Evolutionary conservation across 2,797 vertebrate species (phyloP).

Genomic region (Acanthurus lineatus): DNA sequence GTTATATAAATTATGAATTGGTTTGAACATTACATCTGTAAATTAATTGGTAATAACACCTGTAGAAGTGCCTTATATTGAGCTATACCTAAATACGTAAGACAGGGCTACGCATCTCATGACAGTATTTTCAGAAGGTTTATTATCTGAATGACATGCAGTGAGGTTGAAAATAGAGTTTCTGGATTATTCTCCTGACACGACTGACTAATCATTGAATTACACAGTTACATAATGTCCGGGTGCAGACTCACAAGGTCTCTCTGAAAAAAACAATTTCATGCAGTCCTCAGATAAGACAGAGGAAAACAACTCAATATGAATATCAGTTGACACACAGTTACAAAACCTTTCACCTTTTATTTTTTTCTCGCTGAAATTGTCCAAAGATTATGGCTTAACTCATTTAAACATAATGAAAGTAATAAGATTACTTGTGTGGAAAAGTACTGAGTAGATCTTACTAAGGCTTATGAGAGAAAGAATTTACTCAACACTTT

Average conservation of each 20-base stretch:
- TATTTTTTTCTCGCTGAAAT: constrained; percentile 5
- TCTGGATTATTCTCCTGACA: constrained; percentile 48
- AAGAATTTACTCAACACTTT: constrained; percentile 1
- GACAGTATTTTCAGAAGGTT: neutral
- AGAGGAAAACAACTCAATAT: constrained; percentile 42
- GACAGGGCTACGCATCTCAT: neutral
- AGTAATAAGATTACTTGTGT: constrained; percentile 13
- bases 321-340: neutral
- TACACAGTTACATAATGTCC: constrained; percentile 70
- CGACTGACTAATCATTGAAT: constrained; percentile 63
- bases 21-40: no score
- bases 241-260: constrained; percentile 65
- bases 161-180: constrained; percentile 48
- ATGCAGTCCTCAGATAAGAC: constrained; percentile 56
- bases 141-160: constrained; percentile 2
- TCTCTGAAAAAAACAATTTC: constrained; percentile 68
- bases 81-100: neutral
- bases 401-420: neutral
- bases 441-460: neutral
- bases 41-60: no score
- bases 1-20: no score
- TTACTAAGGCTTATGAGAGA: neutral
- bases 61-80: no score
- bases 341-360: constrained; percentile 1
- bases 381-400: constrained; percentile 1